A percentile compares a stretch with the other conserved stretches of the same genome.
These are phyloP conservation scores for Orchestia grillus DNA, from an alignment of 1,140 invertebrate genomes.

Conservation along the genomic window DNA sequence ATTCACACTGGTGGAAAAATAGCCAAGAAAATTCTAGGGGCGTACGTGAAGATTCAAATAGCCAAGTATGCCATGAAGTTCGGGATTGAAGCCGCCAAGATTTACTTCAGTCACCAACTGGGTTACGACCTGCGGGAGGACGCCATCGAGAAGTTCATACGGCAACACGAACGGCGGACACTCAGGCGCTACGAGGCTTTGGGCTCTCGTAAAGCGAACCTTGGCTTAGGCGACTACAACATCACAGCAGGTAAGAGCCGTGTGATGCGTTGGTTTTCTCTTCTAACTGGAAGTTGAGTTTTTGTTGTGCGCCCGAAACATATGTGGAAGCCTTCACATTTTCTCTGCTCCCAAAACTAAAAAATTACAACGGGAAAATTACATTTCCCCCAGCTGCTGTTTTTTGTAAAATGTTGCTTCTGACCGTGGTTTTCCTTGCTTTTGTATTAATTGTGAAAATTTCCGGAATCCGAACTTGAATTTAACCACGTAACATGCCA, in stretches of 20 bases:
- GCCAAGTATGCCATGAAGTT: slow-evolving; percentile 60
- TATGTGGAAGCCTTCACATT: background rate
- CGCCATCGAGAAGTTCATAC: slow-evolving; percentile 55
- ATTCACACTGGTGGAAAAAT: slow-evolving; percentile 42
- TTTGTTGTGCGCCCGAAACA: background rate
- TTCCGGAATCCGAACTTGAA: too few relatives aligned
- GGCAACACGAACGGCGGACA: background rate
- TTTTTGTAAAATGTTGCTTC: too few relatives aligned
- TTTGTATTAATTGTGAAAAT: too few relatives aligned
- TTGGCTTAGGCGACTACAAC: background rate
- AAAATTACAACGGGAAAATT: too few relatives aligned
- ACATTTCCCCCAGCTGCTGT: too few relatives aligned
- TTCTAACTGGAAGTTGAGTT: background rate
- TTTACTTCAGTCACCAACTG: slow-evolving; percentile 54
- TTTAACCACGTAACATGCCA: too few relatives aligned
- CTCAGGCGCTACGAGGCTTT: background rate
- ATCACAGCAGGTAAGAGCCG: slow-evolving; percentile 37
- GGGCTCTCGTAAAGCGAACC: background rate
- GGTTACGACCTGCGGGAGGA: slow-evolving; percentile 45
- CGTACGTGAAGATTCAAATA: slow-evolving; percentile 57
- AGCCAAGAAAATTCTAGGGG: slow-evolving; percentile 56
- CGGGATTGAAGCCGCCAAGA: slow-evolving; percentile 56
- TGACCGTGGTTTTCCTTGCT: too few relatives aligned
- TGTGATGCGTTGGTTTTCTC: background rate
- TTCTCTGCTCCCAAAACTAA: too few relatives aligned